Percentiles rank a stretch among this genome's conserved stretches.
phyloP scores from a whole-genome alignment of 2,888 invertebrate species.

The Stenotaenia linearis region DNA sequence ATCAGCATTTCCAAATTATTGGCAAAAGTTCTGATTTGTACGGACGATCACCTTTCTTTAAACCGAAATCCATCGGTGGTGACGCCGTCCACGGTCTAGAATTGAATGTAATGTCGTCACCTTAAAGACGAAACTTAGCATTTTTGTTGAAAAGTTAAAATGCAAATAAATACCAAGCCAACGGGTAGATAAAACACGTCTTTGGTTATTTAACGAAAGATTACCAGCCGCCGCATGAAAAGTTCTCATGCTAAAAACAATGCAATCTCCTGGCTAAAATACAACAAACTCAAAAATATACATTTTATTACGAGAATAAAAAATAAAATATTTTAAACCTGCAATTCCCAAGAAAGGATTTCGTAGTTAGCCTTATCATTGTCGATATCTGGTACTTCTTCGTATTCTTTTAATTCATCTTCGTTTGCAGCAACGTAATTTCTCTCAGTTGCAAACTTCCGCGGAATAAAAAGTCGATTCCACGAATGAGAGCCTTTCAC shows the following conservation, averaged over 20 bases:
- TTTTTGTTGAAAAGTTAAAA: too few species aligned
- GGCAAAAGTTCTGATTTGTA: background rate
- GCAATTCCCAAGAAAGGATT: constrained; percentile 40
- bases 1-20: background rate
- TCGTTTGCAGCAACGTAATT: constrained; percentile 38
- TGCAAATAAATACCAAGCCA: background rate
- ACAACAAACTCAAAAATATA: background rate
- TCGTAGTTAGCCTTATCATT: constrained; percentile 38
- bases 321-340: constrained; percentile 36
- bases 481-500: constrained; percentile 43
- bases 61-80: background rate
- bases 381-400: constrained; percentile 40
- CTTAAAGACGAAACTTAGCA: background rate
- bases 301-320: background rate
- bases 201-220: background rate
- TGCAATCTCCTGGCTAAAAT: background rate
- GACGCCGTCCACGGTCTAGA: background rate
- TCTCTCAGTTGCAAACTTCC: constrained; percentile 41
- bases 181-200: background rate
- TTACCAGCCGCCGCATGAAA: background rate
- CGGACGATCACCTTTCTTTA: background rate
- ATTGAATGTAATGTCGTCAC: background rate
- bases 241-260: background rate
- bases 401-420: constrained; percentile 33
- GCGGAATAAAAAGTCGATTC: constrained; percentile 41